Evolutionary conservation across 2,797 vertebrate species (phyloP).

Genomic region (Melanotaenia boesemani): DNA sequence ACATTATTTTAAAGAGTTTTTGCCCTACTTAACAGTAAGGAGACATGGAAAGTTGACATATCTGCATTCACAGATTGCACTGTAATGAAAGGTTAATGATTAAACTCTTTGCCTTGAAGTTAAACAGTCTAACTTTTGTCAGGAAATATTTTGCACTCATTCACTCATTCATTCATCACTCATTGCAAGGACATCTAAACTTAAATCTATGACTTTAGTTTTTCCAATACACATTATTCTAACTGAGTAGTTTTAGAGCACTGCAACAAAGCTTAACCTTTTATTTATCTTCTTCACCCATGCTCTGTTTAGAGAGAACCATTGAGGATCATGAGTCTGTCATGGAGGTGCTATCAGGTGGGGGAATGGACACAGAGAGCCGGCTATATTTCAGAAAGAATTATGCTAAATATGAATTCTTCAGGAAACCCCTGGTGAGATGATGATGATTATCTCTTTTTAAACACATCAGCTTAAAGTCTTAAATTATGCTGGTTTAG

Average conservation of each 20-base stretch:
- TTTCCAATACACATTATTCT: not conserved
- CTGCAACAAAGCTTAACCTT: not conserved
- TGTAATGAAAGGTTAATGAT: constrained; percentile 75
- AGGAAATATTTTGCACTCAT: constrained; percentile 6
- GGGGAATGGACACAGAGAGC: constrained; percentile 92
- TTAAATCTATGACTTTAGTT: constrained; percentile 8
- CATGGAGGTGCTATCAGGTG: constrained; percentile 91
- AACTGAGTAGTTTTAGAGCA: not conserved
- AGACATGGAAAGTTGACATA: not conserved
- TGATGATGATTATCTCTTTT: not conserved
- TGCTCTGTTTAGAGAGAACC: constrained; percentile 87
- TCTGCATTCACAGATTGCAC: constrained; percentile 54
- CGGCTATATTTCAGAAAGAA: constrained; percentile 96
- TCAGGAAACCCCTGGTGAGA: constrained; percentile 96
- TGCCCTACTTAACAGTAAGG: not conserved
- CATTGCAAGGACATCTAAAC: constrained; percentile 5
- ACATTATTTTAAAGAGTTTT: not conserved
- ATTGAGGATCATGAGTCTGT: constrained; percentile 97
- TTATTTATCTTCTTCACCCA: constrained; percentile 19
- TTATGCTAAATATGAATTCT: constrained; percentile 98
- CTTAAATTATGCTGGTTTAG: not conserved
- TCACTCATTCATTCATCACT: not conserved
- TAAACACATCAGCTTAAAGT: constrained; percentile 5
- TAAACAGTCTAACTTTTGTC: constrained; percentile 11
- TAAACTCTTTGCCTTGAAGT: constrained; percentile 52